Percentiles rank a stretch among this genome's conserved stretches.
Conservation (phyloP, 2,797 vertebrate genomes). For the Chloroceryle inda region DNA sequence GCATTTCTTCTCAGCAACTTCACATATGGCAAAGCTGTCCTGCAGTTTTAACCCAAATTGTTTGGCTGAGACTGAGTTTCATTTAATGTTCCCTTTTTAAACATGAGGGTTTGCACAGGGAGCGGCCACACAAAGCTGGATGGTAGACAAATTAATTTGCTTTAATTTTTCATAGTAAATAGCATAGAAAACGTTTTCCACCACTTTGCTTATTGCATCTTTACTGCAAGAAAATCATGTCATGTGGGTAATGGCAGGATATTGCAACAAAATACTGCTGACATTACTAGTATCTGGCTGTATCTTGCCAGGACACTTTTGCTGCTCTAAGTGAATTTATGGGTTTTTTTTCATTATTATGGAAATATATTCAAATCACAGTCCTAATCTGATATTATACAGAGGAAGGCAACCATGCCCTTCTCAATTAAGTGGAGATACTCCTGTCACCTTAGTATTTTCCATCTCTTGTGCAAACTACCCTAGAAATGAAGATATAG, state of each 20-base stretch:
- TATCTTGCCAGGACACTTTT: background rate
- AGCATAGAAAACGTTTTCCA: background rate
- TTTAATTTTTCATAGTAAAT: background rate
- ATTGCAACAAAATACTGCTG: background rate
- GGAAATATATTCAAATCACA: background rate
- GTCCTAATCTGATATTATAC: background rate
- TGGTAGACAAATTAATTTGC: background rate
- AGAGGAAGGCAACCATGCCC: background rate
- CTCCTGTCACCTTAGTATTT: background rate
- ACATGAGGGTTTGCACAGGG: background rate
- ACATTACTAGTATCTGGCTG: background rate
- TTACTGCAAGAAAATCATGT: background rate
- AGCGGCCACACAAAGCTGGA: background rate
- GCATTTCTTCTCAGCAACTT: constrained; percentile 29
- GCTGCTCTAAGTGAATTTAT: background rate
- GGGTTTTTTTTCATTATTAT: background rate
- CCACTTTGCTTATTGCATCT: background rate
- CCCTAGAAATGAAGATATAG: background rate
- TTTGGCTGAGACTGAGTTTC: background rate
- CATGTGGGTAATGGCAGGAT: background rate
- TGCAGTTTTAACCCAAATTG: constrained; percentile 8
- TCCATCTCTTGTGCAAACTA: background rate
- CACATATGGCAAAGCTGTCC: background rate
- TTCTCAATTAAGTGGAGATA: background rate
- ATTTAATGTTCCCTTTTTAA: background rate